phyloP scores from a whole-genome alignment of 2,888 invertebrate species.

The Brassicogethes aeneus region DNA sequence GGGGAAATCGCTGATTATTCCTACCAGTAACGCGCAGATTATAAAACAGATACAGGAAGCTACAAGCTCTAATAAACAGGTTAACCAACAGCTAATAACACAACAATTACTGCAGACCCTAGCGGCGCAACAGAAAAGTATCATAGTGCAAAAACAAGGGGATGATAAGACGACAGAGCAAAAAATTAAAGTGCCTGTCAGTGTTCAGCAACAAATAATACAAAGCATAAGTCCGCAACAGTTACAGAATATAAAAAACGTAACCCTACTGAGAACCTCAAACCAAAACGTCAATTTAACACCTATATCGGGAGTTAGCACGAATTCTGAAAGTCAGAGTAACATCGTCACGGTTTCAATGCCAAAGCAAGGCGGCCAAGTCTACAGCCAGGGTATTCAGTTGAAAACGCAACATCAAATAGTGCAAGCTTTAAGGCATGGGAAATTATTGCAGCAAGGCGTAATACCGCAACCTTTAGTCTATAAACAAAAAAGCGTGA shows the following conservation, averaged over 20 bases:
- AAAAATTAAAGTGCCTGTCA: conserved; percentile 17
- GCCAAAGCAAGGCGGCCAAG: conserved; percentile 15
- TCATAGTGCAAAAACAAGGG: conserved; percentile 24
- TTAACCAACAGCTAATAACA: conserved; percentile 27
- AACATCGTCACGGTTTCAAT: conserved; percentile 24
- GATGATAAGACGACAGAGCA: conserved; percentile 18
- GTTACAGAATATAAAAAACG: conserved; percentile 37
- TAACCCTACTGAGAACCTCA: conserved; percentile 32
- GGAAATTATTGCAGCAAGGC: conserved; percentile 36
- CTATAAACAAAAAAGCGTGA: conserved; percentile 1
- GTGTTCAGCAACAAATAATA: conserved; percentile 32
- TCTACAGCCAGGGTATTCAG: conserved; percentile 25
- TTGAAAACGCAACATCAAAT: conserved; percentile 41
- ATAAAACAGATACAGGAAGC: conserved; percentile 29
- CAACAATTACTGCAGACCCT: conserved; percentile 35
- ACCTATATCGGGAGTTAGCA: no score
- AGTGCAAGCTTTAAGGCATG: conserved; percentile 39
- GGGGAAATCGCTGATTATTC: conserved; percentile 43
- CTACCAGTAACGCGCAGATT: conserved; percentile 36
- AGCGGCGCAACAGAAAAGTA: conserved; percentile 31
- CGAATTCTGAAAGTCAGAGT: conserved; percentile 13
- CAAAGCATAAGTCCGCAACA: conserved; percentile 35
- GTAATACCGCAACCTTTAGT: conserved; percentile 21
- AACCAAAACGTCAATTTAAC: conserved; percentile 17
- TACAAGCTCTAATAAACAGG: conserved; percentile 18